phyloP scores from a whole-genome alignment of 1,140 invertebrate species.

The Lasaia peninsularis region DNA sequence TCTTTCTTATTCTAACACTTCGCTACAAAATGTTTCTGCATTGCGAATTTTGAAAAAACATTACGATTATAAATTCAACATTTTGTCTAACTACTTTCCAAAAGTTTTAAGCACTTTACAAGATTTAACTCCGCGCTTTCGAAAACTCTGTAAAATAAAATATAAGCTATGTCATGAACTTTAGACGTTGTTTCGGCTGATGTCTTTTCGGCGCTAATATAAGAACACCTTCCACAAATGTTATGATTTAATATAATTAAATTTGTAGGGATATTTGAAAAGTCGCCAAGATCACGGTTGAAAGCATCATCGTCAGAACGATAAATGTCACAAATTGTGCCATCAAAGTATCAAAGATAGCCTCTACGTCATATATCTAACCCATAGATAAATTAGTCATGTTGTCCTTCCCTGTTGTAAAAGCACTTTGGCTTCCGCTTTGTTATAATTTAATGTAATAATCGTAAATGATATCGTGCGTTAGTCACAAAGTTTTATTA shows the following conservation, averaged over 20 bases:
- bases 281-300: conserved; percentile 53
- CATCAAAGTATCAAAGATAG: conserved; percentile 56
- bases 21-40: conserved; percentile 30
- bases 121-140: neutral
- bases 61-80: neutral
- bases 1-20: conserved; percentile 33
- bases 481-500: neutral
- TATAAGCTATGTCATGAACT: conserved; percentile 1
- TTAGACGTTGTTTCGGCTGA: neutral
- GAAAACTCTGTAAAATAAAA: neutral
- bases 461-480: neutral
- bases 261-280: conserved; percentile 59
- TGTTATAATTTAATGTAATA: conserved; percentile 4
- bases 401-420: conserved; percentile 6
- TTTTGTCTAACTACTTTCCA: neutral
- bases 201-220: neutral
- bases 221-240: conserved; percentile 4
- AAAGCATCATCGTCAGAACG: conserved; percentile 47
- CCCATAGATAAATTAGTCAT: conserved; percentile 38
- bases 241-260: conserved; percentile 49
- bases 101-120: conserved; percentile 7
- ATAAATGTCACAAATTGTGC: conserved; percentile 60
- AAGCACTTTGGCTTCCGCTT: conserved; percentile 6
- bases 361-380: conserved; percentile 50
- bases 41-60: conserved; percentile 30